phyloP scores from a whole-genome alignment of 2,113 vertebrate species.

The Thamnaconus septentrionalis region DNA sequence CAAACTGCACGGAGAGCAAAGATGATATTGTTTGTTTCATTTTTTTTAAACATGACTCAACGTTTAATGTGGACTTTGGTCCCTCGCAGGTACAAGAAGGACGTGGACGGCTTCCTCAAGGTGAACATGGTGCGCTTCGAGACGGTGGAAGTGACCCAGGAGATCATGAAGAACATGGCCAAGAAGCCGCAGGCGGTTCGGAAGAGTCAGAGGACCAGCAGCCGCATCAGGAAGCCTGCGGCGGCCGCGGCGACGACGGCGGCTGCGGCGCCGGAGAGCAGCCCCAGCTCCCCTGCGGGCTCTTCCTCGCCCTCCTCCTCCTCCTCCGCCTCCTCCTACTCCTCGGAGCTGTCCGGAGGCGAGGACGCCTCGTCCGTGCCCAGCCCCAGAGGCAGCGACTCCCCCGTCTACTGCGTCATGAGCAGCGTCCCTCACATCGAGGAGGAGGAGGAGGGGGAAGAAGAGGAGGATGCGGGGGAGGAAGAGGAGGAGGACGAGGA shows the following conservation, averaged over 20 bases:
- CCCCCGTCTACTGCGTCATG: slow-evolving; percentile 74
- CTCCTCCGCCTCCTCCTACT: slow-evolving; percentile 59
- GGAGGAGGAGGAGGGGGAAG: slow-evolving; percentile 47
- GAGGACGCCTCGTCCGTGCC: slow-evolving; percentile 46
- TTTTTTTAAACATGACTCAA: no score
- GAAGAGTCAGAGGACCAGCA: slow-evolving; percentile 53
- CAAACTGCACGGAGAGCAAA: neutral
- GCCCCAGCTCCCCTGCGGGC: slow-evolving; percentile 42
- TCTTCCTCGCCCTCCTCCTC: slow-evolving; percentile 61
- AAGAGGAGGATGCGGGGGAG: slow-evolving; percentile 35
- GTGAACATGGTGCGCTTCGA: slow-evolving; percentile 79
- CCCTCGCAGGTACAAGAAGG: slow-evolving; percentile 73
- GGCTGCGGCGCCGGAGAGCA: slow-evolving; percentile 18
- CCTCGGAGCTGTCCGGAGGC: slow-evolving; percentile 56
- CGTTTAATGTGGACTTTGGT: neutral
- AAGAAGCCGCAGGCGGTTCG: slow-evolving; percentile 69
- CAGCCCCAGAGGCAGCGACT: slow-evolving; percentile 57
- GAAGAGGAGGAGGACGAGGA: slow-evolving; percentile 31
- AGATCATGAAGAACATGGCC: slow-evolving; percentile 84
- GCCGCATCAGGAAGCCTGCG: slow-evolving; percentile 42
- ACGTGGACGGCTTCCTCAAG: slow-evolving; percentile 70
- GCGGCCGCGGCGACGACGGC: neutral
- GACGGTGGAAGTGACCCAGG: slow-evolving; percentile 80
- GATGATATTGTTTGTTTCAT: no score
- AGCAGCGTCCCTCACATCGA: slow-evolving; percentile 69